phyloP scores from a whole-genome alignment of 1,140 invertebrate species.

The Polyergus mexicanus region DNA sequence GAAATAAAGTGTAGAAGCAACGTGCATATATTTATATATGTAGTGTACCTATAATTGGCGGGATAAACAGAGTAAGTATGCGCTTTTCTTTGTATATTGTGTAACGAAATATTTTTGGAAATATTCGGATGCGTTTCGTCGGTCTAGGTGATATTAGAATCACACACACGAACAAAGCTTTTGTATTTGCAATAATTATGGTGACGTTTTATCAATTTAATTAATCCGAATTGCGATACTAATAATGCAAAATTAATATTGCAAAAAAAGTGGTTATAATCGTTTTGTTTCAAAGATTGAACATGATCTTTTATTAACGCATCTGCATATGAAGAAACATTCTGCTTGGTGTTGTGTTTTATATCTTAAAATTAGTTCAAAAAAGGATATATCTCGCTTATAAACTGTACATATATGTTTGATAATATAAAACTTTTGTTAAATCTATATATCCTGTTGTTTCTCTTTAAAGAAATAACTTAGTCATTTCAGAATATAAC shows the following conservation, averaged over 20 bases:
- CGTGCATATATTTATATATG: background rate
- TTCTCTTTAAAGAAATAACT: background rate
- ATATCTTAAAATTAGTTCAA: background rate
- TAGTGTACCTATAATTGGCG: background rate
- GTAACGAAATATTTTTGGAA: conserved; percentile 7
- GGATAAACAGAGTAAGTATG: background rate
- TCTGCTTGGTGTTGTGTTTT: background rate
- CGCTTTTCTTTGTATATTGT: background rate
- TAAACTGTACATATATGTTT: background rate
- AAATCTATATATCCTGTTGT: background rate
- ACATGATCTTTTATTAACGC: background rate
- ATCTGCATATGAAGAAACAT: background rate
- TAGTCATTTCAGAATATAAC: conserved; percentile 1
- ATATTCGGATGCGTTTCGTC: background rate
- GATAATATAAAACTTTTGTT: background rate
- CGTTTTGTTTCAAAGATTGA: background rate
- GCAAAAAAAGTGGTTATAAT: background rate
- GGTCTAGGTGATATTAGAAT: background rate
- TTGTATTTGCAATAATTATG: background rate
- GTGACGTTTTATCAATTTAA: background rate
- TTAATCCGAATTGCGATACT: too few relatives aligned
- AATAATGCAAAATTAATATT: background rate
- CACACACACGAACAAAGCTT: background rate
- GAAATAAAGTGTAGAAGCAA: background rate
- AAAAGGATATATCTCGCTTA: background rate